Conservation (phyloP, 2,888 invertebrate genomes). For the Cantharis lateralis region DNA sequence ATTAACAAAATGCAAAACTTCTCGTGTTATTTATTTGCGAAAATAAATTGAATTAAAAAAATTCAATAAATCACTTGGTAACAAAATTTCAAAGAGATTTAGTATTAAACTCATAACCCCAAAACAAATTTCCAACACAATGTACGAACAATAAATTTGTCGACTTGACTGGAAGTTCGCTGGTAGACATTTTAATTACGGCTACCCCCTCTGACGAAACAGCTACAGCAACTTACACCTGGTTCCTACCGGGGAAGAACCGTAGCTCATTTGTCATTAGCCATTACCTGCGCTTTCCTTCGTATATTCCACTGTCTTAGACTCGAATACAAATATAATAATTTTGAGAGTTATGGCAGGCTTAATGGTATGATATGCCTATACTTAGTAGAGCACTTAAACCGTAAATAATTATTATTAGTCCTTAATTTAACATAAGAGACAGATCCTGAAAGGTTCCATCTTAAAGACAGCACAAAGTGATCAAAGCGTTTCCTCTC, state of each 20-base stretch:
- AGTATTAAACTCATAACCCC: constrained; percentile 44
- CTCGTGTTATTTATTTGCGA: constrained; percentile 20
- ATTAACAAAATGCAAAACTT: constrained; percentile 9
- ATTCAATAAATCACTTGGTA: constrained; percentile 42
- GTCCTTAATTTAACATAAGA: constrained; percentile 10
- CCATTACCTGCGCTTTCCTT: constrained; percentile 27
- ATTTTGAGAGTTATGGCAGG: constrained; percentile 4
- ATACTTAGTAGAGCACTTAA: not conserved
- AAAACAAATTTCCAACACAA: constrained; percentile 53
- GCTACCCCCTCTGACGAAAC: constrained; percentile 41
- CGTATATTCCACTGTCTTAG: constrained; percentile 14
- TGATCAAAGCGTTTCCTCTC: not conserved
- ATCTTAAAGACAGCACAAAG: not conserved
- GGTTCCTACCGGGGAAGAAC: constrained; percentile 32
- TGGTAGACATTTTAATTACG: constrained; percentile 56
- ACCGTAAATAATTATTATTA: constrained; percentile 11
- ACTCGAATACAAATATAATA: constrained; percentile 20
- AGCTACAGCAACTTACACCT: constrained; percentile 36
- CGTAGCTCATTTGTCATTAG: constrained; percentile 31
- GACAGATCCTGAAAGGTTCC: constrained; percentile 8
- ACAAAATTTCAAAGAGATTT: constrained; percentile 47
- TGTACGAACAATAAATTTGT: constrained; percentile 53
- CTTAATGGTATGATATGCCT: constrained; percentile 8
- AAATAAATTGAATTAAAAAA: constrained; percentile 38
- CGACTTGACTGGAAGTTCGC: constrained; percentile 51